Base-by-base conservation (phyloP, 2,797 vertebrate genomes). In the Hypotaenidia okinawae region DNA sequence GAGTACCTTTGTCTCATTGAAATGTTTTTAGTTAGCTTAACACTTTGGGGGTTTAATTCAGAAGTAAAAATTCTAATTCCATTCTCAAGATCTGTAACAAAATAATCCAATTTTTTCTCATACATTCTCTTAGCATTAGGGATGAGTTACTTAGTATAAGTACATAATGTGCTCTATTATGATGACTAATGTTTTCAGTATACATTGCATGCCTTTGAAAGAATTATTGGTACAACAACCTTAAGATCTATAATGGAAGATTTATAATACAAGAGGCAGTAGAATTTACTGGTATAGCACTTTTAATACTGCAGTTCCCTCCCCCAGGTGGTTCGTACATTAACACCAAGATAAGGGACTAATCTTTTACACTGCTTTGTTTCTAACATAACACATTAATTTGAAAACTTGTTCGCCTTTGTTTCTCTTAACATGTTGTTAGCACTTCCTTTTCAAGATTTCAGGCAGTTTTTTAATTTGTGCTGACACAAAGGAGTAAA, bases 221-320 rank as follows among this genome's bases (percentile, higher is more conserved):
- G 89, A 87, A 83, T 77, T 92, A 94, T 43, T 91, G 57, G 24
- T 80, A 59, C 61, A 89, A 83, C 75, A 33, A 85, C 35, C 15
- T 14, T 49, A 67, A 84, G 78, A 91, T 70, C 78, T 77, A 87
- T 92, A 94, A 92, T 21, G 94, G 25, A 85, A 87, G 91, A 95
- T 94, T 94, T 93, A 82, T 93, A 87, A 70, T 16, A 74, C 30
- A 83, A 63, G 39, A 77, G 61, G 35, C 39, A 43, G 41, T 51
- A 83, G 84, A 94, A 78, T 83, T 96, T 95, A 90, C 93, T 77
- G 75, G 75, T 93, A 84, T 73, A 89, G 74, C 67, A 84, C 73
- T 90, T 92, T 12, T 51, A 87, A 77, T 59, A 54, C 23, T 37
- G 49, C 47, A 24, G 43, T 77, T 93, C 84, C 28, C 27, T 87